Evolutionary conservation across 2,888 invertebrate genomes (phyloP), one percentile per base, ranked within the genome.

Genomic region (Trichopria drosophilae): DNA sequence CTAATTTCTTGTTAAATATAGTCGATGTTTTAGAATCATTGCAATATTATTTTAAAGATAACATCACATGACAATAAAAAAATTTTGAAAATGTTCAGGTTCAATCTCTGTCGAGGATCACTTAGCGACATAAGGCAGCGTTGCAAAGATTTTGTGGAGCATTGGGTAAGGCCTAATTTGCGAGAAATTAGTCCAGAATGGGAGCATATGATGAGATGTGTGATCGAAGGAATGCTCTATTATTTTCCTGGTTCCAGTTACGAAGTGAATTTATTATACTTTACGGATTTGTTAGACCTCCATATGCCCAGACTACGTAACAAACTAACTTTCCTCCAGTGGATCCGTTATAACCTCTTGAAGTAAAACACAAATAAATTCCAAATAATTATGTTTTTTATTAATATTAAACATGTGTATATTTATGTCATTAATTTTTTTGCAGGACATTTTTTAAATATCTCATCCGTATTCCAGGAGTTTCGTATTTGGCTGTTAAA

Each of bases 151-250:
- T 55, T 72, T 13, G 37, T 74, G 3, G 61, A 73, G 3, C 37
- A 60, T 6, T 68, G 69, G 63, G 61, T 72, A 0, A 73, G 69
- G 32, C 75, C 76, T 3, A 72, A 67, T 52, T 61, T 77, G 6
- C 55, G 66, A 1, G 41, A 60, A 4, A 57, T 72, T 0, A 64
- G 58, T 1, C 66, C 68, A 1, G 75, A 76, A 44, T 77, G 75
- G 72, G 77, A 77, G 41, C 77, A 77, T 57, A 76, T 77, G 76
- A 61, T 66, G 28, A 65, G 73, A 36, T 76, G 76, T 51, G 44
- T 76, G 6, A 49, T 67, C 3, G 66, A 68, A 43, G 76, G 77
- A 3, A 31, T 73, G 3, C 42, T 52, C 9, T 71, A 66, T 46
- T 75, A 69, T 41, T 56, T 69, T 15, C n/a, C n/a, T n/a, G 58